Percentiles rank a stretch among this genome's conserved stretches.
phyloP scores from a whole-genome alignment of 2,113 vertebrate genomes.

The Garra rufa region DNA sequence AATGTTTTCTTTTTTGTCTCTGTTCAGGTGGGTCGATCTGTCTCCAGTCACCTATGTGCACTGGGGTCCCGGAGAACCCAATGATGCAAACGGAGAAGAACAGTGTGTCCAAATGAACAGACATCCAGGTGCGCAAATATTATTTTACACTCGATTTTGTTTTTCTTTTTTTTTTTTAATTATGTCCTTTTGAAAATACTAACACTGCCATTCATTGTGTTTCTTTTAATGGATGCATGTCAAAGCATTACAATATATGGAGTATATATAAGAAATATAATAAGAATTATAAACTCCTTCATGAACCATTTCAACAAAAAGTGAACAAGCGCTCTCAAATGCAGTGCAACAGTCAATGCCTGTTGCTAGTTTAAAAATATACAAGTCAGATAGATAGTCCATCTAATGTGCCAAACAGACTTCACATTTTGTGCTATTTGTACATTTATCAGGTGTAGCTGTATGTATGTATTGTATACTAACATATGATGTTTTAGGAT shows the following conservation, averaged over 20 bases:
- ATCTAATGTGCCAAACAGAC: not conserved
- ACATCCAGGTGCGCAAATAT: conserved; percentile 68
- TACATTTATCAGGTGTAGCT: not conserved
- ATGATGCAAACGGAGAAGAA: conserved; percentile 79
- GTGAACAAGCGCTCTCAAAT: not conserved
- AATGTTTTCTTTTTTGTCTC: no score
- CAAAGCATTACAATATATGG: not conserved
- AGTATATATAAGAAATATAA: not conserved
- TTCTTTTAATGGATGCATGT: not conserved
- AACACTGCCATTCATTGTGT: not conserved
- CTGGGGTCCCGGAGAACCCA: conserved; percentile 78
- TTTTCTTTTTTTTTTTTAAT: not conserved
- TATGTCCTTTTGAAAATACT: not conserved
- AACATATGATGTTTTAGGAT: not conserved
- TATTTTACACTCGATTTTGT: no score
- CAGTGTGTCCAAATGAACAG: conserved; percentile 79
- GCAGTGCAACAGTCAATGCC: not conserved
- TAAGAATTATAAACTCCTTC: not conserved
- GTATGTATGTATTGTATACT: not conserved
- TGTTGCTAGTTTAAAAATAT: not conserved
- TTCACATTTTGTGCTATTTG: not conserved
- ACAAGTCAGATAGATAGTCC: not conserved
- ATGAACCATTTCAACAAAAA: not conserved
- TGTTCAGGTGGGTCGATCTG: conserved; percentile 72
- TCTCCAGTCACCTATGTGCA: conserved; percentile 74